Evolutionary conservation across 2,113 vertebrate genomes (phyloP), one percentile per base, ranked within the genome.

Genomic region (Malurus elegans): DNA sequence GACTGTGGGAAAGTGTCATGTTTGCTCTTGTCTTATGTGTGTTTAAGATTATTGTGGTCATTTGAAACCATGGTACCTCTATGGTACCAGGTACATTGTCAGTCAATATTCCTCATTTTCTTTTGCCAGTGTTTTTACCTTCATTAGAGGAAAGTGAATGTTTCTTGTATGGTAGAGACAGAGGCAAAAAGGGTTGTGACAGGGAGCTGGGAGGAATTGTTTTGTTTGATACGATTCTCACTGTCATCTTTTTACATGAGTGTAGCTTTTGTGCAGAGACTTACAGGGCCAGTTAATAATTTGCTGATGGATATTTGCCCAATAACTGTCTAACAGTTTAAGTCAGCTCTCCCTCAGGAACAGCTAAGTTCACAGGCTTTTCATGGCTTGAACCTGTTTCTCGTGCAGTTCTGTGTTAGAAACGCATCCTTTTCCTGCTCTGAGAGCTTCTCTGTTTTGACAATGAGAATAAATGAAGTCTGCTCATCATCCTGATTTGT

Each of bases 401-500:
- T 82, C 32, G 17, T 72, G 14, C 29, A 71, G 40, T 71, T 89
- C 32, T 84, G 18, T 34, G 91, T 80, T 60, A 83, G 58, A 75
- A 91, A 82, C 13, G 10, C n/a, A 45, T 85, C 26, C 57, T 86
- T 65, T 79, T 90, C 32, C 54, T 76, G 28, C 67, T 93, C 34
- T 64, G 51, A 69, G 24, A 74, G 5, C 53, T 82, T 80, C 42
- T 75, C 38, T 90, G n/a, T 88, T 92, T 73, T 83, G 72, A 74
- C 48, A 75, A 0, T 20, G 53, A 79, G 45, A 16, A 48, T 91
- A 69, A 89, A 82, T 85, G 32, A 86, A 80, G 74, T 92, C 90
- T 96, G 85, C 44, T 79, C 93, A 44, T 70, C 92, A 93, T 96
- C 88, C 93, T 92, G 81, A 79, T 91, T 86, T 88, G 51, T 94